Conservation (phyloP, 2,888 invertebrate genomes). For the Sturmia bella region DNA sequence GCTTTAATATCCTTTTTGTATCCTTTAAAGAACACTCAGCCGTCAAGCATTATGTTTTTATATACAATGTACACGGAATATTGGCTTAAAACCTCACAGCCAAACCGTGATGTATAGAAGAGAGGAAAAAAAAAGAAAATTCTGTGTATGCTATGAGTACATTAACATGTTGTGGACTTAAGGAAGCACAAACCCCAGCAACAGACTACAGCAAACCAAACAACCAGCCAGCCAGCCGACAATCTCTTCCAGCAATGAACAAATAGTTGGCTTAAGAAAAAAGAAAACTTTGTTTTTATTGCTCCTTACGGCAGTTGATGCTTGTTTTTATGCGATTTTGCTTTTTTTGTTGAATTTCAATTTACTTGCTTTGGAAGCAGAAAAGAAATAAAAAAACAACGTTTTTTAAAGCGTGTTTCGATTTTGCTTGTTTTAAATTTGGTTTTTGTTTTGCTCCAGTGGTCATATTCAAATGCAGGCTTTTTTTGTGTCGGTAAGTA, state of each 20-base stretch:
- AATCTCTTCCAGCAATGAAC: neutral
- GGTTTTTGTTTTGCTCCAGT: neutral
- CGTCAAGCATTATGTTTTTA: slow-evolving; percentile 16
- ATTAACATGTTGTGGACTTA: slow-evolving; percentile 43
- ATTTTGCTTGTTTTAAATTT: slow-evolving; percentile 19
- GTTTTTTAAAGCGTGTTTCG: too few relatives aligned
- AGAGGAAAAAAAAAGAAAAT: slow-evolving; percentile 8
- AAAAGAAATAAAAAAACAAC: neutral
- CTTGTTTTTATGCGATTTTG: slow-evolving; percentile 19
- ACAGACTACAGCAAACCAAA: neutral
- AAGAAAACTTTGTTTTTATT: neutral
- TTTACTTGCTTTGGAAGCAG: neutral
- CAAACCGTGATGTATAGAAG: neutral
- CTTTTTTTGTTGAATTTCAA: neutral
- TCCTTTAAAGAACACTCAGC: neutral
- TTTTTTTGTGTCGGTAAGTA: too few relatives aligned
- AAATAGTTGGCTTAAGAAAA: slow-evolving; percentile 20
- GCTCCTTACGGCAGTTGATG: slow-evolving; percentile 9
- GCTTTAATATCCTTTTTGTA: neutral
- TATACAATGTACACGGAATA: neutral
- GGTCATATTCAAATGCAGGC: too few relatives aligned
- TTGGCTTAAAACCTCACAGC: slow-evolving; percentile 6
- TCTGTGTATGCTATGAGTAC: slow-evolving; percentile 8
- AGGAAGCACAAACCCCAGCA: slow-evolving; percentile 7
- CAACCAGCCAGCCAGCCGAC: neutral